These are phyloP conservation scores for Uloborus plumipes DNA, from an alignment of 2,888 invertebrate species.

Conservation along the genomic window DNA sequence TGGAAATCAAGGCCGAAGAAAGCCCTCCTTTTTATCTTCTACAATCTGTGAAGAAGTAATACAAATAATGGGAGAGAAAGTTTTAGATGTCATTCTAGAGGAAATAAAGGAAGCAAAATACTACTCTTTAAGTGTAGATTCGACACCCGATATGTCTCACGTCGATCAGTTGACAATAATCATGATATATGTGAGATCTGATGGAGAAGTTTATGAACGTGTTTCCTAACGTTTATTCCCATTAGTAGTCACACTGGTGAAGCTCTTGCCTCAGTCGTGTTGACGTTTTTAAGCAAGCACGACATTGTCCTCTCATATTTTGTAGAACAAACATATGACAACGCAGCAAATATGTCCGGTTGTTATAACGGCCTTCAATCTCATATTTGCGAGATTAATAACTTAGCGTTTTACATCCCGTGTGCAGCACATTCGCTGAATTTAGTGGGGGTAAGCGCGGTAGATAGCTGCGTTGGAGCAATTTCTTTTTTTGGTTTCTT, in stretches of 20 bases:
- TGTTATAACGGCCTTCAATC: too few relatives aligned
- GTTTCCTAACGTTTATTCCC: background rate
- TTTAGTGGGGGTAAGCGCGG: too few relatives aligned
- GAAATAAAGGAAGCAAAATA: constrained; percentile 62
- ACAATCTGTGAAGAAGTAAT: constrained; percentile 15
- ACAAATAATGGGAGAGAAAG: constrained; percentile 6
- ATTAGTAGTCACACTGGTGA: background rate
- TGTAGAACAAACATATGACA: too few relatives aligned
- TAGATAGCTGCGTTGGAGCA: too few relatives aligned
- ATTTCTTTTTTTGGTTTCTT: too few relatives aligned
- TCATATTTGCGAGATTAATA: too few relatives aligned
- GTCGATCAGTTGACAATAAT: constrained; percentile 35
- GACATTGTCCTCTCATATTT: too few relatives aligned
- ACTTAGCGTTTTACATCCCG: too few relatives aligned
- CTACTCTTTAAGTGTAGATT: constrained; percentile 66
- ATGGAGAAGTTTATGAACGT: constrained; percentile 5
- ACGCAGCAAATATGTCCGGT: too few relatives aligned
- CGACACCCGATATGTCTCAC: constrained; percentile 56
- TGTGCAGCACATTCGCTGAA: too few relatives aligned
- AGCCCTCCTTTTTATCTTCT: background rate
- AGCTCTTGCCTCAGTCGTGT: background rate
- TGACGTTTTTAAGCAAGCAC: too few relatives aligned
- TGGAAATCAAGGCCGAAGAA: constrained; percentile 7
- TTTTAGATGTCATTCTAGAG: background rate
- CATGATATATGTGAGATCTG: background rate